A percentile compares a stretch with the other conserved stretches of the same genome.
These are phyloP conservation scores for Penelope pileata DNA, from an alignment of 2,113 vertebrate species.

Conservation along the genomic window DNA sequence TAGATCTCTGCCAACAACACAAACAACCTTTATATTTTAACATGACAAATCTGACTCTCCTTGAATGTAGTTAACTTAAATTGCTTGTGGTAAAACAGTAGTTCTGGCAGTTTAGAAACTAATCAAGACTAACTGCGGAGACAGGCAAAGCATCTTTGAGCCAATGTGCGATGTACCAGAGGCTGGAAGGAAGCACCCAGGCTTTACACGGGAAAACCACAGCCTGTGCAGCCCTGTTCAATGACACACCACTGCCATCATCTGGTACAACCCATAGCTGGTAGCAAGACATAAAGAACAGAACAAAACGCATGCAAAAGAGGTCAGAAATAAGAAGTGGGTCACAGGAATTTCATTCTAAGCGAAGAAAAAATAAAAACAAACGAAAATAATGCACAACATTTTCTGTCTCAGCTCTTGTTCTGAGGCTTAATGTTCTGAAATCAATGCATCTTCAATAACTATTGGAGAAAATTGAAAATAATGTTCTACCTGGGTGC, in stretches of 20 bases:
- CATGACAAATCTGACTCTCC: background rate
- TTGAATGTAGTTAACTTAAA: background rate
- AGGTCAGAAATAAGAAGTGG: background rate
- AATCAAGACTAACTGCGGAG: background rate
- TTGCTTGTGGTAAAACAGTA: background rate
- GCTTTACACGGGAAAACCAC: background rate
- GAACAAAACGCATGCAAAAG: background rate
- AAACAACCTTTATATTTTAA: background rate
- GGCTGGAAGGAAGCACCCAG: background rate
- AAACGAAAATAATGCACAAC: background rate
- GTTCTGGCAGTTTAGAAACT: background rate
- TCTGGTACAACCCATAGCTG: background rate
- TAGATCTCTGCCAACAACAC: background rate
- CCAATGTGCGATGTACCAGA: background rate
- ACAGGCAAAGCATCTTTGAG: background rate
- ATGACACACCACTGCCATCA: constrained; percentile 50
- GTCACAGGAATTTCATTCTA: background rate
- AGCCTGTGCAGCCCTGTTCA: background rate
- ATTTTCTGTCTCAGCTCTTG: background rate
- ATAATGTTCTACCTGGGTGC: background rate
- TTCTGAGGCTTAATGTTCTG: background rate
- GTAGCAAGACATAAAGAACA: background rate
- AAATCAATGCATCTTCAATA: background rate
- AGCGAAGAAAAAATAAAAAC: background rate
- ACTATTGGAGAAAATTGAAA: background rate